Percentiles rank a stretch among this genome's conserved stretches.
Evolutionary conservation across 1,140 invertebrate genomes (phyloP).

Genomic region (Apis mellifera): Amel_HAv3.1 CM009932.2:12009001-12009500

Average conservation of each 20-base stretch:
- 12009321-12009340: no score
- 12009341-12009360: not conserved
- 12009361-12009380: not conserved
- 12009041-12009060: no score
- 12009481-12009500: not conserved
- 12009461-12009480: no score
- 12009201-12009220: slow-evolving; percentile 35
- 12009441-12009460: not conserved
- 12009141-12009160: slow-evolving; percentile 4
- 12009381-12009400: not conserved
- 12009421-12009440: not conserved
- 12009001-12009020: not conserved
- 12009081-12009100: slow-evolving; percentile 12
- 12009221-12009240: slow-evolving; percentile 30
- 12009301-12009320: not conserved
- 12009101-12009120: not conserved
- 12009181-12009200: slow-evolving; percentile 23
- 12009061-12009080: not conserved
- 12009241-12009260: slow-evolving; percentile 32
- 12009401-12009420: no score
- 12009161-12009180: slow-evolving; percentile 6
- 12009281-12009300: not conserved
- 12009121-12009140: not conserved
- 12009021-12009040: no score
- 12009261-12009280: not conserved